Conservation (phyloP, 1,140 invertebrate genomes). For the Amyelois transitella region DNA sequence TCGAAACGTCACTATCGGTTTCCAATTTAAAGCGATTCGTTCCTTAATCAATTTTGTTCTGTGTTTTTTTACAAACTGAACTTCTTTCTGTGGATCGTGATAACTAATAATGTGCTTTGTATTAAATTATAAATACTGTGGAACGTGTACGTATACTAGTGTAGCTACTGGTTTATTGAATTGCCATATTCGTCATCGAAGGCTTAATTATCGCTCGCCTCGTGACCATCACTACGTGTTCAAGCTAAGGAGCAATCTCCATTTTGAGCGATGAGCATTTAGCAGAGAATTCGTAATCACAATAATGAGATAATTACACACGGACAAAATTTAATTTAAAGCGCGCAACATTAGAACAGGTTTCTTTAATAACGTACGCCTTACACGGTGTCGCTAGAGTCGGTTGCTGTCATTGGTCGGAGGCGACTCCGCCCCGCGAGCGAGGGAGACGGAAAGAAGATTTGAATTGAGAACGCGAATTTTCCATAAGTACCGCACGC, state of each 20-base stretch:
- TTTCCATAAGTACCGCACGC: slow-evolving; percentile 72
- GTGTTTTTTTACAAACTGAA: slow-evolving; percentile 52
- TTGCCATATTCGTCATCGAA: slow-evolving; percentile 17
- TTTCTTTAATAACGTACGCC: slow-evolving; percentile 74
- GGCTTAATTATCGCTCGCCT: slow-evolving; percentile 30
- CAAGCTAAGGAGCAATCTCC: slow-evolving; percentile 46
- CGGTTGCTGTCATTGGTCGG: slow-evolving; percentile 66
- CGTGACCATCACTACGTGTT: slow-evolving; percentile 37
- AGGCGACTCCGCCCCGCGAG: slow-evolving; percentile 67
- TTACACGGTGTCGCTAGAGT: slow-evolving; percentile 69
- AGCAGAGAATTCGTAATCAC: slow-evolving; percentile 71
- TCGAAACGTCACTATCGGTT: slow-evolving; percentile 73
- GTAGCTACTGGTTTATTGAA: slow-evolving; percentile 7
- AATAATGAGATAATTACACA: slow-evolving; percentile 74
- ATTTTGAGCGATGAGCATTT: slow-evolving; percentile 66
- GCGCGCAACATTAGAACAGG: slow-evolving; percentile 73
- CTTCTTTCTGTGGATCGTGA: slow-evolving; percentile 46
- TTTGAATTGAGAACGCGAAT: slow-evolving; percentile 72
- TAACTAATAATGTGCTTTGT: slow-evolving; percentile 46
- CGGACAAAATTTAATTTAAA: slow-evolving; percentile 75
- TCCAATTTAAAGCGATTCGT: slow-evolving; percentile 74
- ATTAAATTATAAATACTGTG: slow-evolving; percentile 38
- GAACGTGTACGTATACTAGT: slow-evolving; percentile 10
- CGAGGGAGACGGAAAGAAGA: slow-evolving; percentile 67
- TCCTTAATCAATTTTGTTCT: slow-evolving; percentile 71